Evolutionary conservation across 2,888 invertebrate genomes (phyloP), one percentile per base, ranked within the genome.

Genomic region (Drosophila suboccidentalis): DNA sequence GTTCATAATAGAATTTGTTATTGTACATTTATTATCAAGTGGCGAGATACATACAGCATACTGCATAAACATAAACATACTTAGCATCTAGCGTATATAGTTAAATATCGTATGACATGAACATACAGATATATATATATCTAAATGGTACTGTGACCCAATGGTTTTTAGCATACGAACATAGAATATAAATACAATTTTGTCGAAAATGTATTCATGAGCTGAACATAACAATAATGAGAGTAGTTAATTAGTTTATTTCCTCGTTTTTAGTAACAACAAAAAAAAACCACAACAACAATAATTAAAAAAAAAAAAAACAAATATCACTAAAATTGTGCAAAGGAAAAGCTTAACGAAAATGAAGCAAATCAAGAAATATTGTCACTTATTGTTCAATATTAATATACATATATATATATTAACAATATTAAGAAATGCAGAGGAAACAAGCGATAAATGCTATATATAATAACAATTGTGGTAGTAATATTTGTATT

Each of bases 211-310:
- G 73, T 74, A 80, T 78, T 79, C 64, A 85, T 78, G 80, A 83
- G 83, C 83, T 83, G 83, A 83, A 85, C 82, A 87, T 85, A 82
- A 83, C 83, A 83, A 83, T 83, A 83, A 83, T 85, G 80, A 80
- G 73, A 64, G 82, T 87, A 87, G 87, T 85, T 75, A 85, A 82
- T 72, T 82, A 85, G 85, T 69, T 69, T 68, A 85, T 64, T 61
- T 66, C 38, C 6, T 71, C 73, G 76, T 49, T 51, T 55, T 55
- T 68, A 79, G 64, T 71, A 54, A 54, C 55, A 59, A 22, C n/a
- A 49, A 29, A 46, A 22, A 69, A 62, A 38, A 57, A 43, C 38
- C 57, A 68, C 41, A 70, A 55, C 47, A 55, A 64, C 53, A 62
- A 66, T 49, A 66, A 67, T 49, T 57, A 41, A 15, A 26, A 63